These are phyloP conservation scores for Aurelia coerulea DNA, from an alignment of 30 jellyfish, hydroid and myxozoan genomes.

Conservation along the genomic window DNA sequence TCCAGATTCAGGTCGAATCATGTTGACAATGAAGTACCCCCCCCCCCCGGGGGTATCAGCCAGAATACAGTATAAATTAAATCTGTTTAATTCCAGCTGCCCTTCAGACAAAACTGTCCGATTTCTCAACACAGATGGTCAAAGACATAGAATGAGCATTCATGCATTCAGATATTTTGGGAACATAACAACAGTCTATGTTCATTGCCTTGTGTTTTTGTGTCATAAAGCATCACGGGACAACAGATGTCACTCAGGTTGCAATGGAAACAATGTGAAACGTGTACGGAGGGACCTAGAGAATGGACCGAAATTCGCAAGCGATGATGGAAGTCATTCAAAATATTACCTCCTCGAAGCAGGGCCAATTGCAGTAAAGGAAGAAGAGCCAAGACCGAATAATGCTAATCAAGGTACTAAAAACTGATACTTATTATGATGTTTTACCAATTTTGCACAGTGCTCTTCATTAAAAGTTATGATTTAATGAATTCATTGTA, in stretches of 20 bases:
- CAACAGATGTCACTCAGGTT: slow-evolving; percentile 38
- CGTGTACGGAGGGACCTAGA: slow-evolving; percentile 29
- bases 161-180: too few species aligned
- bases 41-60: too few species aligned
- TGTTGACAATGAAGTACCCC: too few species aligned
- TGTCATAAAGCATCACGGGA: slow-evolving; percentile 61
- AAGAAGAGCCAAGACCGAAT: background rate
- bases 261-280: slow-evolving; percentile 59
- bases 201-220: too few species aligned
- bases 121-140: background rate
- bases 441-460: too few species aligned
- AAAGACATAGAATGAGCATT: slow-evolving; percentile 35
- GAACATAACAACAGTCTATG: too few species aligned
- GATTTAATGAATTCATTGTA: too few species aligned
- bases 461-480: too few species aligned
- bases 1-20: too few species aligned
- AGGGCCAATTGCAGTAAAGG: slow-evolving; percentile 11
- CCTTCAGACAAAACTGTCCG: slow-evolving; percentile 43
- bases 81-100: slow-evolving; percentile 19
- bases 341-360: slow-evolving; percentile 29
- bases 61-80: too few species aligned
- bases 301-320: background rate
- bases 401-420: background rate
- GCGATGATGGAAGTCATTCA: background rate
- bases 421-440: too few species aligned